Evolutionary conservation across 1,140 invertebrate genomes (phyloP).

Genomic region (Bombus pascuorum): DNA sequence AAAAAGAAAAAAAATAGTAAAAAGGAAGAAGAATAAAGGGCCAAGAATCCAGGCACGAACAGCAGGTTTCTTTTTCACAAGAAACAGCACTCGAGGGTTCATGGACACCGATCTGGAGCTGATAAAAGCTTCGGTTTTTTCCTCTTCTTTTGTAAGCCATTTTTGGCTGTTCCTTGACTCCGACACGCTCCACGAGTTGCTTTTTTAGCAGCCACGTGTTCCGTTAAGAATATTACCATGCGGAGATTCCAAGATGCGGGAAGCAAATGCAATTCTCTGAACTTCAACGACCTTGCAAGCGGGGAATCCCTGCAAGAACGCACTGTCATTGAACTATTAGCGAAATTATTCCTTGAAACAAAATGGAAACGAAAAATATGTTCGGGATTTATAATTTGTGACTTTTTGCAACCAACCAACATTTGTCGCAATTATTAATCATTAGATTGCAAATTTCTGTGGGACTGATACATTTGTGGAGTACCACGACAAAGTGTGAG

Average conservation of each 20-base stretch:
- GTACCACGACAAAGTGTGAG: too few species aligned
- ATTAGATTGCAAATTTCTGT: too few species aligned
- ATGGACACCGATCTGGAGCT: conserved; percentile 38
- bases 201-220: conserved; percentile 53
- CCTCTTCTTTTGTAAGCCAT: background rate
- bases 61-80: conserved; percentile 45
- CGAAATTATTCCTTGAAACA: background rate
- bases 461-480: too few species aligned
- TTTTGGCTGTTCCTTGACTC: conserved; percentile 9
- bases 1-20: background rate
- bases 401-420: too few species aligned
- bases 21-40: background rate
- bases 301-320: conserved; percentile 22
- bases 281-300: background rate
- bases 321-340: background rate
- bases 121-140: conserved; percentile 51
- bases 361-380: too few species aligned
- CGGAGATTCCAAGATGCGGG: conserved; percentile 43
- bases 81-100: conserved; percentile 22
- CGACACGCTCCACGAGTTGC: background rate
- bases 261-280: conserved; percentile 12
- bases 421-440: too few species aligned
- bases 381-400: too few species aligned
- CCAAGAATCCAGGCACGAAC: conserved; percentile 10
- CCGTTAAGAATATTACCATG: conserved; percentile 60